Conservation (phyloP, 2,888 invertebrate genomes). For the Chrysina gloriosa region DNA sequence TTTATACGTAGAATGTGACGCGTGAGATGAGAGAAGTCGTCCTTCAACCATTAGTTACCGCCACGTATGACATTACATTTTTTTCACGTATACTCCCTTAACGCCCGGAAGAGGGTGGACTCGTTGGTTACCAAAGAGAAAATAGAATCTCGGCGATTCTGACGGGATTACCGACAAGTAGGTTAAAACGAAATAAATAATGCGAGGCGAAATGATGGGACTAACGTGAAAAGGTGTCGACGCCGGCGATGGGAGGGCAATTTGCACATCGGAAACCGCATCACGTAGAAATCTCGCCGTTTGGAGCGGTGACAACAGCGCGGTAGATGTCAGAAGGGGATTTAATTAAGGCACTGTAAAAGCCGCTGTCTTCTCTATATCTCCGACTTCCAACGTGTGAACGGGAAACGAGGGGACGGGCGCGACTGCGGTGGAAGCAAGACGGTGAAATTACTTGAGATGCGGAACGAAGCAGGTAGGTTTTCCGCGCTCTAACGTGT, state of each 20-base stretch:
- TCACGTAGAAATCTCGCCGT: slow-evolving; percentile 66
- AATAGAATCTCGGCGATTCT: neutral
- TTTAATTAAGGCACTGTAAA: slow-evolving; percentile 66
- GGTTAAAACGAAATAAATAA: slow-evolving; percentile 63
- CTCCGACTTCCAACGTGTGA: slow-evolving; percentile 40
- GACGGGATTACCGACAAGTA: slow-evolving; percentile 47
- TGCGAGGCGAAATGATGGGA: slow-evolving; percentile 54
- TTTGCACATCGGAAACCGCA: slow-evolving; percentile 65
- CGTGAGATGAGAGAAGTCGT: no score
- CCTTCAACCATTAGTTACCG: no score
- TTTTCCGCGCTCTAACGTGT: slow-evolving; percentile 15
- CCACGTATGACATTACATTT: neutral
- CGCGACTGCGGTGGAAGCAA: slow-evolving; percentile 8
- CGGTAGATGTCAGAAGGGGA: slow-evolving; percentile 66
- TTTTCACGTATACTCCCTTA: slow-evolving; percentile 1
- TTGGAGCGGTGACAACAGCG: slow-evolving; percentile 64
- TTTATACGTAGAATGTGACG: no score
- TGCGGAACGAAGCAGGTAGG: slow-evolving; percentile 27
- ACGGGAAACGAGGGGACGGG: slow-evolving; percentile 23
- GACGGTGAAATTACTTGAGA: slow-evolving; percentile 36
- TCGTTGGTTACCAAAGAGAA: neutral
- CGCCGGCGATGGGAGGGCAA: slow-evolving; percentile 55
- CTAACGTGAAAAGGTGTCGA: neutral
- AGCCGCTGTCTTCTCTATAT: slow-evolving; percentile 53
- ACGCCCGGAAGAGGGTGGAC: neutral